These are phyloP conservation scores for Crematogaster levior DNA, from an alignment of 2,888 invertebrate species.

Conservation along the genomic window DNA sequence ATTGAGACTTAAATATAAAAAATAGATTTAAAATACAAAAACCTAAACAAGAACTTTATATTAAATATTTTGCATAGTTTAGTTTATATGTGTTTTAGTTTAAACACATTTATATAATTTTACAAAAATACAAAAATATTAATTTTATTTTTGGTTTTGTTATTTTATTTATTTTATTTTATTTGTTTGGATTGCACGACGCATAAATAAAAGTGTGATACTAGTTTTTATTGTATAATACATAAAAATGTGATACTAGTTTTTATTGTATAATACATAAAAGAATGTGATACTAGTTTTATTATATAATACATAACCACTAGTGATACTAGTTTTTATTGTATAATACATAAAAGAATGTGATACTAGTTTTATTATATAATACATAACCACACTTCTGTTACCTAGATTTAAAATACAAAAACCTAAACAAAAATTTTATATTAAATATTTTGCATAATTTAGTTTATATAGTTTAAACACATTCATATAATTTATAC, in stretches of 20 bases:
- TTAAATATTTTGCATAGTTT: not conserved
- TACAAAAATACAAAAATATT: no score
- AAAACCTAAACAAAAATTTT: not conserved
- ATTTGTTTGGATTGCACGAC: not conserved
- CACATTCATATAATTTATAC: not conserved
- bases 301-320: no score
- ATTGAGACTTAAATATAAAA: not conserved
- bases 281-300: no score
- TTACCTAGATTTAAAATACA: not conserved
- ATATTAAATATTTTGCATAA: not conserved
- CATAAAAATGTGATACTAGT: not conserved
- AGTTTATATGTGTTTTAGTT: not conserved
- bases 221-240: not conserved
- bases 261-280: not conserved
- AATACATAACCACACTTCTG: no score
- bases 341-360: no score
- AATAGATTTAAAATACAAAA: not conserved
- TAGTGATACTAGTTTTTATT: no score
- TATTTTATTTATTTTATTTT: no score
- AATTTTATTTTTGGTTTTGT: not conserved
- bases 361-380: no score
- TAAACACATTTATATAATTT: not conserved
- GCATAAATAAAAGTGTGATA: not conserved
- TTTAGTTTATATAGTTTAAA: not conserved
- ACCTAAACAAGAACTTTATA: not conserved